Evolutionary conservation across 2,888 invertebrate species (phyloP), one percentile per base, ranked within the genome.

Genomic region (Lasioglossum calceatum): DNA sequence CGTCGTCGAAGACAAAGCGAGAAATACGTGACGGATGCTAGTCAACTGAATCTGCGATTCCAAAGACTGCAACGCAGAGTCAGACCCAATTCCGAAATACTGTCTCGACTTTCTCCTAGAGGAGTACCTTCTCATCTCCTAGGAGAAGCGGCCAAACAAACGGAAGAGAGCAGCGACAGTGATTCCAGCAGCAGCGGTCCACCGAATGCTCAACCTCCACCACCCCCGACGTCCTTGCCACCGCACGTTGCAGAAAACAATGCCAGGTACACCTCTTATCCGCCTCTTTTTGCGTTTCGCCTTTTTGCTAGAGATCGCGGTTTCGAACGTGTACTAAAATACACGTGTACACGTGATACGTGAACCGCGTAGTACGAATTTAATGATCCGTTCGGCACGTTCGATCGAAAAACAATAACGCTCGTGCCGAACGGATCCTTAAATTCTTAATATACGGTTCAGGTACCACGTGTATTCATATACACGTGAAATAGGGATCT

Each of bases 21-120:
- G 88, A 98, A 98, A 95, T 98, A 98, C 95, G 97, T 98, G 44
- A 97, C 97, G 47, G 98, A 98, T 96, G 97, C 98, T 87, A 97
- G 97, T 86, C 98, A 98, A 94, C 96, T 98, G 92, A 98, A 98
- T 95, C 96, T 98, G 92, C 96, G 98, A 86, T 98, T 98, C 96
- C 97, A 97, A 93, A 96, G 98, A 90, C 97, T 97, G 36, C 94
- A 93, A 81, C 92, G 93, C 80, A 91, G 94, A 77, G 85, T 92
- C 44, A 91, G 94, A 80, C 93, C 94, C 32, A 93, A 91, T 79
- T 94, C 95, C n/a, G 94, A 94, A 81, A 89, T 94, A 36, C 84
- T 94, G 74, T 91, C 93, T 54, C 92, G 91, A 87, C 93, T 92
- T 83, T 93, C 92, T 84, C 93, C 94, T 19, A 92, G 95, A 50